Evolutionary conservation across 2,797 vertebrate species (phyloP).

Genomic region (Danio kyathit): DNA sequence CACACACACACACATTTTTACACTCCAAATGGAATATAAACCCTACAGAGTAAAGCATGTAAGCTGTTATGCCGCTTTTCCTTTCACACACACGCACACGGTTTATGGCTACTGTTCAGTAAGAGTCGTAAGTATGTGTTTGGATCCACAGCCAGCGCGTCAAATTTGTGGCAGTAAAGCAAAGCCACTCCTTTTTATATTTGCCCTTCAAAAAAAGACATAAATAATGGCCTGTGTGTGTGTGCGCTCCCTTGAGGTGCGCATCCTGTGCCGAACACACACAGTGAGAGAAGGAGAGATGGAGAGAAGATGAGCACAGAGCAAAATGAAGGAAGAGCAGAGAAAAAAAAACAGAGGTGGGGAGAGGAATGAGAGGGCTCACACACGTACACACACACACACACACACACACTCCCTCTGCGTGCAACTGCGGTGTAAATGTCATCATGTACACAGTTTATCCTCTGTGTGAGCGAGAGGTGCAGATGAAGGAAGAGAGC

Average conservation of each 20-base stretch:
- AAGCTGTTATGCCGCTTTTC: slow-evolving; percentile 11
- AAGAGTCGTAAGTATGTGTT: slow-evolving; percentile 46
- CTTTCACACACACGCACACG: slow-evolving; percentile 15
- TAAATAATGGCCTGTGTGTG: slow-evolving; percentile 62
- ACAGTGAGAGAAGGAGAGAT: slow-evolving; percentile 57
- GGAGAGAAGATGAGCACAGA: slow-evolving; percentile 43
- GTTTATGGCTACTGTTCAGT: slow-evolving; percentile 11
- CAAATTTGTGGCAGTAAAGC: slow-evolving; percentile 57
- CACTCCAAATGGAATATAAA: slow-evolving; percentile 33
- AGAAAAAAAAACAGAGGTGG: slow-evolving; percentile 63
- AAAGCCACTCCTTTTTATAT: slow-evolving; percentile 60
- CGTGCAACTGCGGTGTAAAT: slow-evolving; percentile 67
- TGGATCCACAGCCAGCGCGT: slow-evolving; percentile 24
- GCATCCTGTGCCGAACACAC: slow-evolving; percentile 62
- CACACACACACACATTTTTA: not conserved
- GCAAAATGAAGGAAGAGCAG: slow-evolving; percentile 57
- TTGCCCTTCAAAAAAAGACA: slow-evolving; percentile 65
- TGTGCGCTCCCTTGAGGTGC: slow-evolving; percentile 59
- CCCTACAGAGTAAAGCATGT: not conserved
- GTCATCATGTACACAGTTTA: slow-evolving; percentile 69
- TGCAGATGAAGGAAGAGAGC: slow-evolving; percentile 67
- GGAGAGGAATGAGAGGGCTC: slow-evolving; percentile 65
- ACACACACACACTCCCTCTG: slow-evolving; percentile 49
- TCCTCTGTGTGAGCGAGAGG: slow-evolving; percentile 63
- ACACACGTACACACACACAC: slow-evolving; percentile 44